These are phyloP conservation scores for Agelas oroides DNA, from an alignment of 37 sponge, comb jelly and placozoan species.

Conservation along the genomic window DNA sequence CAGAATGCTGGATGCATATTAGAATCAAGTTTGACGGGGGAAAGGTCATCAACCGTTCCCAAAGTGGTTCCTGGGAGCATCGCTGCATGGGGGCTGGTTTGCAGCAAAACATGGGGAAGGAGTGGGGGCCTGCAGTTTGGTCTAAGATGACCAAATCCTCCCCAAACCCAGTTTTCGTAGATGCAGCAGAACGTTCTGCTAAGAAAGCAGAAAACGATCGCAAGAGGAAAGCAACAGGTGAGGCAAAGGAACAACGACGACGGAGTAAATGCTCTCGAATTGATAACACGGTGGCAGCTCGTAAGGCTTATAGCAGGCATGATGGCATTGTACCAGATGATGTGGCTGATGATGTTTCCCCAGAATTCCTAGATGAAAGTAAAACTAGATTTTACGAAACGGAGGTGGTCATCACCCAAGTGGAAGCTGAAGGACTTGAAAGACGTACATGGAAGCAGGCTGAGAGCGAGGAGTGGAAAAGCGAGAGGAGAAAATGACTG, in stretches of 20 bases:
- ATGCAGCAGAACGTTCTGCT: neutral
- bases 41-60: conserved; percentile 51
- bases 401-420: conserved; percentile 19
- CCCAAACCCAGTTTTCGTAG: conserved; percentile 26
- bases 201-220: neutral
- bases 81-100: conserved; percentile 43
- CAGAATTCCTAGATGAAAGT: neutral
- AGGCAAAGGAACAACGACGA: neutral
- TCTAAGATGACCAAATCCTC: conserved; percentile 24
- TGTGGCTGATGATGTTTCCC: conserved; percentile 20
- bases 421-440: neutral
- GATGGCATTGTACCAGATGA: conserved; percentile 34
- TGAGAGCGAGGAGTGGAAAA: conserved; percentile 2
- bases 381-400: conserved; percentile 29
- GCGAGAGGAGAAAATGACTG: conserved; percentile 32
- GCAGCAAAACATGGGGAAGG: conserved; percentile 24
- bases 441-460: neutral
- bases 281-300: conserved; percentile 19
- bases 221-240: neutral
- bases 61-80: conserved; percentile 52
- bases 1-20: conserved; percentile 65
- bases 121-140: conserved; percentile 42
- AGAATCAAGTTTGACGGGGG: conserved; percentile 63
- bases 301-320: conserved; percentile 43
- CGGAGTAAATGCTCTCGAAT: neutral